Evolutionary conservation across 2,888 invertebrate species (phyloP).

Genomic region (Spisula solida): DNA sequence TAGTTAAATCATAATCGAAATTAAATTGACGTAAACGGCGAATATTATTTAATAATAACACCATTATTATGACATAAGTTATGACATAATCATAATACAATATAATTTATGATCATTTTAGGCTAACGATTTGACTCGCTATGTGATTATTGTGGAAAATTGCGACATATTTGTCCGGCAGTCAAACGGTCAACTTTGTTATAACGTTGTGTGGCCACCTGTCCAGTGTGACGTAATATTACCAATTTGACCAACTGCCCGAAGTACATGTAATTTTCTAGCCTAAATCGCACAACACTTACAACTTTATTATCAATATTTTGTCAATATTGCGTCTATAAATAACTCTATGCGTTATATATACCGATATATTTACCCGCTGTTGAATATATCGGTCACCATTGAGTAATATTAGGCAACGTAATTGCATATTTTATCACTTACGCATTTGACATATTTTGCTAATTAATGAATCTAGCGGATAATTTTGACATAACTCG

Average conservation of each 20-base stretch:
- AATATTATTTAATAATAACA: too few species aligned
- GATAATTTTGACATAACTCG: slow-evolving; percentile 12
- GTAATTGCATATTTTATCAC: slow-evolving; percentile 21
- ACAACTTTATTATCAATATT: slow-evolving; percentile 5
- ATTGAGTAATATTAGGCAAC: neutral
- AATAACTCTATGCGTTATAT: neutral
- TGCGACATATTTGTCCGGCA: neutral
- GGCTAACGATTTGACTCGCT: neutral
- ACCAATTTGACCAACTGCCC: slow-evolving; percentile 23
- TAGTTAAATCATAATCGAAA: too few species aligned
- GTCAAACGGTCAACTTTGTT: slow-evolving; percentile 4
- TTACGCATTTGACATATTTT: slow-evolving; percentile 7
- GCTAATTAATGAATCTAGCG: neutral
- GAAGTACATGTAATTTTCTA: neutral
- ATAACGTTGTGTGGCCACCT: slow-evolving; percentile 18
- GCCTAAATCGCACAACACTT: neutral
- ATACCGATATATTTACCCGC: neutral
- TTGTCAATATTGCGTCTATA: neutral
- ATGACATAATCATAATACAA: too few species aligned
- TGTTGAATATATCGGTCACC: slow-evolving; percentile 6
- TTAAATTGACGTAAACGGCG: too few species aligned
- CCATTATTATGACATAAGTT: too few species aligned
- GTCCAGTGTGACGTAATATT: slow-evolving; percentile 20
- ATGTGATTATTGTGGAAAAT: neutral
- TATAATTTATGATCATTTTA: too few species aligned